Evolutionary conservation across 2,888 invertebrate genomes (phyloP).

Genomic region (Deroplatys truncata): DNA sequence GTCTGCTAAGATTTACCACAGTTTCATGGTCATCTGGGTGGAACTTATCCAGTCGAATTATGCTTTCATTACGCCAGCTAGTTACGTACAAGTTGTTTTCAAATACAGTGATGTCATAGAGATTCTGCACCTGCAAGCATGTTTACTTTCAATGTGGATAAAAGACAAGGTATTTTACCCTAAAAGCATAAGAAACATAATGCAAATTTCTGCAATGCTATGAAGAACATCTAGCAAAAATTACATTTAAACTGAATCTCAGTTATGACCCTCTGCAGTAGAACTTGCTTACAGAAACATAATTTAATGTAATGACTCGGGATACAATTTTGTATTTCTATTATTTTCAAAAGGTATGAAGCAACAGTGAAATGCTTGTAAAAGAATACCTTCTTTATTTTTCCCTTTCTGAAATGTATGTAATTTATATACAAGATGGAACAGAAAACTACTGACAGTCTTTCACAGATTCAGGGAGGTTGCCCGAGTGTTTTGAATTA

Average conservation of each 20-base stretch:
- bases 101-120: slow-evolving; percentile 69
- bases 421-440: too few relatives aligned
- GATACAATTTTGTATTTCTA: too few relatives aligned
- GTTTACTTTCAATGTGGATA: neutral
- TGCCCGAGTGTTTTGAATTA: too few relatives aligned
- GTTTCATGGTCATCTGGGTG: slow-evolving; percentile 48
- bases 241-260: neutral
- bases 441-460: too few relatives aligned
- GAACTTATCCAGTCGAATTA: slow-evolving; percentile 59
- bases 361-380: too few relatives aligned
- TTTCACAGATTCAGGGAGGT: too few relatives aligned
- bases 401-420: too few relatives aligned
- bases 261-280: too few relatives aligned
- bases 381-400: too few relatives aligned
- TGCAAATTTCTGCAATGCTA: neutral
- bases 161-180: neutral
- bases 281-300: too few relatives aligned
- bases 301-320: too few relatives aligned
- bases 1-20: slow-evolving; percentile 53
- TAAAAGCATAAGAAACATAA: neutral
- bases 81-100: slow-evolving; percentile 71
- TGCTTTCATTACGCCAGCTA: slow-evolving; percentile 62
- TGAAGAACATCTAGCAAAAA: neutral
- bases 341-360: too few relatives aligned
- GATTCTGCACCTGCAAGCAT: slow-evolving; percentile 54